Evolutionary conservation across 2,797 vertebrate genomes (phyloP).

Genomic region (Gadopsis marmoratus): DNA sequence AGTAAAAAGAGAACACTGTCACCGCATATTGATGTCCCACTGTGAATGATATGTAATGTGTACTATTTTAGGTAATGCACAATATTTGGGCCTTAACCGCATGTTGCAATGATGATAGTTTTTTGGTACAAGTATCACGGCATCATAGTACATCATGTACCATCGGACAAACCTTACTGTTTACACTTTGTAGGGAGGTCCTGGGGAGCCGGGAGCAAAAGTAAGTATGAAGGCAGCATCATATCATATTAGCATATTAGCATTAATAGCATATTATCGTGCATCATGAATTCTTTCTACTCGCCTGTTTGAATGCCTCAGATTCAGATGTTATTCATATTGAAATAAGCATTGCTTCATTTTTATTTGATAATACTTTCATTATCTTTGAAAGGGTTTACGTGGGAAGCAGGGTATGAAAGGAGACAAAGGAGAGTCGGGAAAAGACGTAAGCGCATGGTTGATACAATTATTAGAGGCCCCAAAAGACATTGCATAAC

Average conservation of each 20-base stretch:
- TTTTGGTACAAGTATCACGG: neutral
- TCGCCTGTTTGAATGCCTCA: conserved; percentile 19
- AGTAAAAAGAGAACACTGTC: neutral
- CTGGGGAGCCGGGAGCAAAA: conserved; percentile 85
- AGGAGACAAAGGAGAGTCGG: conserved; percentile 88
- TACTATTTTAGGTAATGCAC: neutral
- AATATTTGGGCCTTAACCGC: neutral
- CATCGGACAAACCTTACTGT: conserved; percentile 1
- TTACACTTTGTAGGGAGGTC: conserved; percentile 85
- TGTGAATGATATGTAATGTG: neutral
- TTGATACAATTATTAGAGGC: conserved; percentile 26
- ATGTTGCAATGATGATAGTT: neutral
- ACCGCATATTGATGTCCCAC: neutral
- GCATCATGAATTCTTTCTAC: conserved; percentile 10
- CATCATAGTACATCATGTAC: neutral
- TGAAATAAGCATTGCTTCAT: conserved; percentile 36
- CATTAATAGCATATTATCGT: neutral
- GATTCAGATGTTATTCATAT: conserved; percentile 7
- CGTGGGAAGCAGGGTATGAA: conserved; percentile 88
- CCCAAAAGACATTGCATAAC: conserved; percentile 5
- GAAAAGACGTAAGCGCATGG: conserved; percentile 85
- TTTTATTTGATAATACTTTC: conserved; percentile 39
- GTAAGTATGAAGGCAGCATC: conserved; percentile 75
- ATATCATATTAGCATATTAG: too few species aligned
- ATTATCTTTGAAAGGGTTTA: conserved; percentile 84